Conservation (phyloP, 2,888 invertebrate species). For the Bellardia pandia region DNA sequence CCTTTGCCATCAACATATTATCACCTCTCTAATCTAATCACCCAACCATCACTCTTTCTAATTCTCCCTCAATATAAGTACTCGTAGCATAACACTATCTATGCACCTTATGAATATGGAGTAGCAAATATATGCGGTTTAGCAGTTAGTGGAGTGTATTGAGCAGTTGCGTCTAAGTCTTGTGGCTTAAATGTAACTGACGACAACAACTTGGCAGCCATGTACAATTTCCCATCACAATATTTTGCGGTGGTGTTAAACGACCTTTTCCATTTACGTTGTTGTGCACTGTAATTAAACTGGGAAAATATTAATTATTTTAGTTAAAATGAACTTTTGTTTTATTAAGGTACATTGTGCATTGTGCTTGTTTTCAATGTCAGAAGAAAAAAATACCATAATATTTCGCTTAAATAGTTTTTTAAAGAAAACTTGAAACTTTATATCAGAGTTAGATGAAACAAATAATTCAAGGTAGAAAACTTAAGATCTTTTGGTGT, state of each 20-base stretch:
- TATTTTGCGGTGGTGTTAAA: conserved; percentile 63
- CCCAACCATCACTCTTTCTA: conserved; percentile 23
- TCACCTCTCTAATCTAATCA: neutral
- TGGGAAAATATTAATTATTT: conserved; percentile 59
- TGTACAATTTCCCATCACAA: conserved; percentile 55
- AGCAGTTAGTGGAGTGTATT: conserved; percentile 46
- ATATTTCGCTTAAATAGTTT: conserved; percentile 1
- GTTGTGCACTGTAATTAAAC: conserved; percentile 62
- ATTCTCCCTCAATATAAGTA: neutral
- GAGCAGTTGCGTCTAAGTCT: conserved; percentile 43
- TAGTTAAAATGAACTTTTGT: conserved; percentile 34
- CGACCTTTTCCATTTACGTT: conserved; percentile 67
- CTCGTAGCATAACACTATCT: neutral
- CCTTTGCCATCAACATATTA: no score
- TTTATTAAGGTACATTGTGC: neutral
- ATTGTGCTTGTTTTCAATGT: conserved; percentile 36
- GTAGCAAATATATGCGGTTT: conserved; percentile 47
- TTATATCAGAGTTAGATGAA: neutral
- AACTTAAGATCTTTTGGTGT: no score
- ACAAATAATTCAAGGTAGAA: neutral
- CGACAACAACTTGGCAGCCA: conserved; percentile 27
- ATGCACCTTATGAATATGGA: conserved; percentile 52
- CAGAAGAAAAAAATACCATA: conserved; percentile 9
- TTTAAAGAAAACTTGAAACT: neutral
- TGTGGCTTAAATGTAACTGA: conserved; percentile 25